Evolutionary conservation across 2,113 vertebrate species (phyloP).

Genomic region (Mobula birostris): DNA sequence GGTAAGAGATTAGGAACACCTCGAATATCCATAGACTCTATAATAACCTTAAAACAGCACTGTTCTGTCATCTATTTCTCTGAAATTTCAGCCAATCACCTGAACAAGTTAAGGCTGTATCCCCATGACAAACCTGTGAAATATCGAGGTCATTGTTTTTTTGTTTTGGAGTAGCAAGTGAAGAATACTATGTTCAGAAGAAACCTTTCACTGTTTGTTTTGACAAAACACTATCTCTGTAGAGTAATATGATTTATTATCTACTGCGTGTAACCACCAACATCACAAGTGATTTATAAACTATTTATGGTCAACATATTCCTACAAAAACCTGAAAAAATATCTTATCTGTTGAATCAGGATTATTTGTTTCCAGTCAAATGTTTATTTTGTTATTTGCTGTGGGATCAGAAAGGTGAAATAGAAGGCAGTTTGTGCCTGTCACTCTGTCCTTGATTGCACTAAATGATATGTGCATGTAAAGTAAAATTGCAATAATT

Average conservation of each 20-base stretch:
- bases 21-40: background rate
- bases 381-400: background rate
- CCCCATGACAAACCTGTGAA: background rate
- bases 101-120: background rate
- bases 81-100: background rate
- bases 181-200: background rate
- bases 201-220: background rate
- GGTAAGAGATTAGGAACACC: background rate
- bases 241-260: background rate
- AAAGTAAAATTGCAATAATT: background rate
- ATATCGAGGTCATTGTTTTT: background rate
- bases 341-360: background rate
- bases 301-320: background rate
- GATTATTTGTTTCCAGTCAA: slow-evolving; percentile 3
- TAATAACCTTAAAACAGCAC: background rate
- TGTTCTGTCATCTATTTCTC: background rate
- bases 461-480: background rate
- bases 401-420: background rate
- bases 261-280: background rate
- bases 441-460: background rate
- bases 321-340: background rate
- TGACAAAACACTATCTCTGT: background rate
- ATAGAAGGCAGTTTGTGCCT: background rate
- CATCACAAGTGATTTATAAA: background rate
- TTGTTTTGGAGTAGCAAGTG: background rate